These are phyloP conservation scores for Rana temporaria DNA, from an alignment of 2,113 vertebrate genomes.

Conservation along the genomic window DNA sequence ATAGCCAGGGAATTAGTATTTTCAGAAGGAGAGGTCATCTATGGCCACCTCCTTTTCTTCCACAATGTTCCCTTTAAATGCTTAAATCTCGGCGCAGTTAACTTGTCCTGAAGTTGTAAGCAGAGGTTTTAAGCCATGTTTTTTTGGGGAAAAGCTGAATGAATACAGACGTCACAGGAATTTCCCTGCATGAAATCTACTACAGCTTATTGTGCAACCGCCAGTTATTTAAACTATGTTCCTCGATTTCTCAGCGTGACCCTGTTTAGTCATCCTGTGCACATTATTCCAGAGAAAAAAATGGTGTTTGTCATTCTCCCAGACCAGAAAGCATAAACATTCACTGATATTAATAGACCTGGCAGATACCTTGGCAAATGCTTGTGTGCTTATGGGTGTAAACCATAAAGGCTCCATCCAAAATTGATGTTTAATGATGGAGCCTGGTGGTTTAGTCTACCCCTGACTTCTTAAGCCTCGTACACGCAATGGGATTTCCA, in stretches of 20 bases:
- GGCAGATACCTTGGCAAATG: background rate
- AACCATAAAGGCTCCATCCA: no score
- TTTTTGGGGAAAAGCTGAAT: background rate
- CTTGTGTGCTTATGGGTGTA: no score
- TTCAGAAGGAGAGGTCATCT: no score
- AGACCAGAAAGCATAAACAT: background rate
- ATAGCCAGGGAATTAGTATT: no score
- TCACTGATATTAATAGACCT: background rate
- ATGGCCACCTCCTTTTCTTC: no score
- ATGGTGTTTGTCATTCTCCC: background rate
- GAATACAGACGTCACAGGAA: background rate
- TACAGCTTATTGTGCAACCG: background rate
- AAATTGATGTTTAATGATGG: no score
- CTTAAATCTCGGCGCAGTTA: no score
- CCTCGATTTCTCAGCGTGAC: background rate
- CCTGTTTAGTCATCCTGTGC: constrained; percentile 4
- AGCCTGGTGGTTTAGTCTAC: no score
- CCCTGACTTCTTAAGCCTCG: no score
- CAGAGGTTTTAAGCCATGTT: background rate
- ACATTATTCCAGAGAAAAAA: background rate
- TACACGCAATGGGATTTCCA: no score
- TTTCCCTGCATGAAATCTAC: constrained; percentile 4
- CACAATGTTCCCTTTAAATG: no score
- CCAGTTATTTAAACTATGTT: background rate
- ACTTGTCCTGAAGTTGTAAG: no score